Base-by-base conservation (phyloP, 1,140 invertebrate genomes). In the Zaprionus taronus region DNA sequence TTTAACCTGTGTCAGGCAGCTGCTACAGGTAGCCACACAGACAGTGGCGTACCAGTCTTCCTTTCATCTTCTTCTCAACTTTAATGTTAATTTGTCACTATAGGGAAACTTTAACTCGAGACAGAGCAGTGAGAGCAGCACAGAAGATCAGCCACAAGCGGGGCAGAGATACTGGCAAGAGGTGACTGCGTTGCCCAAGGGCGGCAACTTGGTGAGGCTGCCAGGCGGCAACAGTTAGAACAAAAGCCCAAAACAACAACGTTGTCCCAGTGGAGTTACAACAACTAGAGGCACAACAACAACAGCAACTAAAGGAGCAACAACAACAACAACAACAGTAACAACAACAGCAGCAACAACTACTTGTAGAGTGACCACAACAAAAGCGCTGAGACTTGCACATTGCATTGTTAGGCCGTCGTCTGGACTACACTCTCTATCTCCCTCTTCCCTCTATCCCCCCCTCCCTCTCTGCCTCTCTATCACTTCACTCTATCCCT, bases 341-440 rank as follows among this genome's bases (percentile, higher is more conserved):
- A 5, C 44, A 70, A 22, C 49, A 17, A 1, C 17, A 9, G 5
- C 58, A 64, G 20, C 69, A 38, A 83, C 61, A 57, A 56, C 62
- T 38, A 28, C 63, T 72, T 53, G 17, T 63, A 57, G 31, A 72
- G 62, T 72, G 61, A 72, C 70, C 70, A 66, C 70, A 72, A 57
- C 47, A 72, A 72, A 72, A 72, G 63, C 62, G 17, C 36, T 77
- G 69, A 57, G 57, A 69, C 67, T 64, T 60, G 57, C 57, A 73
- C 58, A 60, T 47, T 83, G 78, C 83, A 84, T 81, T 87, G 77
- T 87, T 86, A 72, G 71, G 62, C 72, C 71, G 60, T 28, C 14
- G 41, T 49, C 58, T 53, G 53, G 15, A 2, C 11, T 24, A 5
- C 14, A 7, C 55, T 9, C 24, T 5, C 26, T 22, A 0, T 26